phyloP scores from a whole-genome alignment of 2,113 vertebrate genomes.

The Pelodiscus sinensis region DNA sequence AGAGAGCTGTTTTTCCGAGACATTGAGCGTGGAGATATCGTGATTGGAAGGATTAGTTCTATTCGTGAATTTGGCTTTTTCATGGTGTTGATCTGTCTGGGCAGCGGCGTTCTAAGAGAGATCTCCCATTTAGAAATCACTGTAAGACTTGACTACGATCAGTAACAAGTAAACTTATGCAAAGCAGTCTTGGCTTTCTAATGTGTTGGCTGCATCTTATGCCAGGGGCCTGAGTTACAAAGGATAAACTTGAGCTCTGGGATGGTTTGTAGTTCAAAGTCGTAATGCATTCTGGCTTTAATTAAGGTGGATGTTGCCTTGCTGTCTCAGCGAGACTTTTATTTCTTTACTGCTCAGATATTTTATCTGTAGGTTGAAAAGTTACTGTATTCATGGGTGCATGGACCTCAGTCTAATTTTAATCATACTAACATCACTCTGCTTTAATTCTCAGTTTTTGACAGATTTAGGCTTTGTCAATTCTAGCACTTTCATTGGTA shows the following conservation, averaged over 20 bases:
- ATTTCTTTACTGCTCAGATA: fast-evolving
- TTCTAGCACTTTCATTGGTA: too few relatives aligned
- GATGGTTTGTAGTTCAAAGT: background rate
- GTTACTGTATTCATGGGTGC: fast-evolving
- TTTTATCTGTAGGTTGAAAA: background rate
- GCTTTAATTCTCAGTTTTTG: background rate
- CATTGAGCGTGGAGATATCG: slow-evolving; percentile 90
- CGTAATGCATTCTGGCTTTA: background rate
- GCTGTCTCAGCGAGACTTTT: background rate
- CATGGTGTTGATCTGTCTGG: slow-evolving; percentile 90
- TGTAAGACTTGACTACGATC: slow-evolving; percentile 74
- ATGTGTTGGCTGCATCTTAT: fast-evolving
- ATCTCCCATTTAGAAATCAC: slow-evolving; percentile 92
- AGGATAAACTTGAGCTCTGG: background rate
- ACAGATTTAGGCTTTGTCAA: background rate
- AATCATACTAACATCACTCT: fast-evolving
- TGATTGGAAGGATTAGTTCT: slow-evolving; percentile 92
- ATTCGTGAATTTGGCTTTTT: slow-evolving; percentile 98
- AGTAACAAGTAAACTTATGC: fast-evolving
- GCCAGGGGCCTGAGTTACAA: fast-evolving
- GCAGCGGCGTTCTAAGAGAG: slow-evolving; percentile 88
- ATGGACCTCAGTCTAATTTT: background rate
- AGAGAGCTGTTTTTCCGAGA: slow-evolving; percentile 92
- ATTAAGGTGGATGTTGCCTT: background rate
- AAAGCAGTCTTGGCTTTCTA: fast-evolving